These are phyloP conservation scores for Phylloscopus trochiloides DNA, from an alignment of 2,113 vertebrate genomes.

Conservation along the genomic window DNA sequence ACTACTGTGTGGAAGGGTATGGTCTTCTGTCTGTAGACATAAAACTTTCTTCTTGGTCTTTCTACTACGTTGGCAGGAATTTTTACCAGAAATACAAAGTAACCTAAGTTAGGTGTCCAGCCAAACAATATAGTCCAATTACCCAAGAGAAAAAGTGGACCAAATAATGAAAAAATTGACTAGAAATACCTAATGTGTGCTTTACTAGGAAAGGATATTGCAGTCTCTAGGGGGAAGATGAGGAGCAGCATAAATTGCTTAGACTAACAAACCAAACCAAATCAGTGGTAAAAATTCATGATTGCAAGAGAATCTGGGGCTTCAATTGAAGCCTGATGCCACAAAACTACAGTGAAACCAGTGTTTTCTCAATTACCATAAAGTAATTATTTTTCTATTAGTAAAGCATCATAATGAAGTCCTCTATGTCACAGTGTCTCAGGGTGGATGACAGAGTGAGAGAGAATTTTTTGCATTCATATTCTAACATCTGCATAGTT, in stretches of 20 bases:
- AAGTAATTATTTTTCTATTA: not conserved
- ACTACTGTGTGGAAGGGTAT: accelerated
- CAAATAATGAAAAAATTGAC: not conserved
- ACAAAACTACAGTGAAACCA: not conserved
- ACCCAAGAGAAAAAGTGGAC: not conserved
- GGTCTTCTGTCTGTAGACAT: not conserved
- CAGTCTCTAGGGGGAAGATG: not conserved
- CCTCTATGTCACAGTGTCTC: accelerated
- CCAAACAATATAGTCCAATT: not conserved
- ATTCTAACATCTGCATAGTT: not conserved
- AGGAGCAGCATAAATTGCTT: not conserved
- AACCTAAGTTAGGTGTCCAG: not conserved
- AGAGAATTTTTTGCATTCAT: not conserved
- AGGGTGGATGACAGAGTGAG: accelerated
- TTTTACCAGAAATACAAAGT: not conserved
- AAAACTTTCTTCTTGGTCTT: not conserved
- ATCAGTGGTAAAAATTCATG: not conserved
- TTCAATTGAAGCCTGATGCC: not conserved
- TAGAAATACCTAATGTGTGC: not conserved
- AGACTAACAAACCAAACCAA: not conserved
- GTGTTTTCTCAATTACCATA: not conserved
- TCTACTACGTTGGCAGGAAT: not conserved
- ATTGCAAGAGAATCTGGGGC: not conserved
- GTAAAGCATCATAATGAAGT: not conserved
- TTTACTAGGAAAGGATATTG: not conserved